Conservation (phyloP, 2,797 vertebrate genomes). For the Meda fulgida region DNA sequence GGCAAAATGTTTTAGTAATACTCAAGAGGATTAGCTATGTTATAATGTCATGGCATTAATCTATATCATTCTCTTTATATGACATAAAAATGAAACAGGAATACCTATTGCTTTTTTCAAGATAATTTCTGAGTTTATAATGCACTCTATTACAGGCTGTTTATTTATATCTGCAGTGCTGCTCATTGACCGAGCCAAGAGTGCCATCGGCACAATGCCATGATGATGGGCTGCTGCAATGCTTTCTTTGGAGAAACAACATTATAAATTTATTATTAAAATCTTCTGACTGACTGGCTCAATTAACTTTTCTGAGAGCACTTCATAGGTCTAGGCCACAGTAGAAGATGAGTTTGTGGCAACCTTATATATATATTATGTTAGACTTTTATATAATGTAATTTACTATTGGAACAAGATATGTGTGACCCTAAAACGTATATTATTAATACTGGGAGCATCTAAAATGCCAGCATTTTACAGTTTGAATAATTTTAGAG, state of each 20-base stretch:
- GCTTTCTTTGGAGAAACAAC: constrained; percentile 27
- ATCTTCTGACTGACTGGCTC: constrained; percentile 26
- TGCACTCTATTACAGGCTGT: background rate
- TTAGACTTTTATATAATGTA: background rate
- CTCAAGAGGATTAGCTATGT: constrained; percentile 23
- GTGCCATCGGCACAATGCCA: constrained; percentile 3
- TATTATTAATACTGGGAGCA: background rate
- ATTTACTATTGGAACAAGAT: background rate
- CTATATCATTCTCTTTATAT: constrained; percentile 5
- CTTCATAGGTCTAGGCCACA: constrained; percentile 7
- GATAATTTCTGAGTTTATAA: background rate
- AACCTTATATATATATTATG: background rate
- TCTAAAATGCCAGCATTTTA: background rate
- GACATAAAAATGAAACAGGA: constrained; percentile 18
- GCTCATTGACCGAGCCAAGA: constrained; percentile 12
- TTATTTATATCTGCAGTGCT: constrained; percentile 16
- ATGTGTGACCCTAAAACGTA: background rate
- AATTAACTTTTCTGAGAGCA: constrained; percentile 42
- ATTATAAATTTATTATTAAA: constrained; percentile 45
- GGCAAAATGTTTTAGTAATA: constrained; percentile 26
- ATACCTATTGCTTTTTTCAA: background rate
- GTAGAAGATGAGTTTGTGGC: constrained; percentile 16
- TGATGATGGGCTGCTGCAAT: constrained; percentile 12
- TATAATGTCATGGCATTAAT: background rate
- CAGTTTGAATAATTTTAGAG: no score